Conservation (phyloP, 2,113 vertebrate species). For the Mus pahari region DNA sequence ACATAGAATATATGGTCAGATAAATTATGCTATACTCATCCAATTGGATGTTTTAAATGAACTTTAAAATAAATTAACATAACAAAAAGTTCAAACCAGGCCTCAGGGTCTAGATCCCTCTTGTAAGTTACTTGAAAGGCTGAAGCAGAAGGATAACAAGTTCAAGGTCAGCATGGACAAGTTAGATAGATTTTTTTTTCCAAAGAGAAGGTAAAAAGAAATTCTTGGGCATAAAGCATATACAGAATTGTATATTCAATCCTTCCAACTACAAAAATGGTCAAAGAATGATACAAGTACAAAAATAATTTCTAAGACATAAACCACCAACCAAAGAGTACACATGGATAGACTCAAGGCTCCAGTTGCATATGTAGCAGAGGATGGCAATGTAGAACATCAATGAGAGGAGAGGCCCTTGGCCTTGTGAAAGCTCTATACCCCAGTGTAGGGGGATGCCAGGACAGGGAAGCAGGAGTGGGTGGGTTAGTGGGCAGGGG, state of each 20-base stretch:
- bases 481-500: too few relatives aligned
- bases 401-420: too few relatives aligned
- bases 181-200: background rate
- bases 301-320: background rate
- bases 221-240: too few relatives aligned
- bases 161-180: background rate
- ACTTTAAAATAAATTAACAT: constrained; percentile 14
- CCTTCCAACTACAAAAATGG: background rate
- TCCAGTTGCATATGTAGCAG: too few relatives aligned
- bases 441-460: too few relatives aligned
- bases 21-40: constrained; percentile 4
- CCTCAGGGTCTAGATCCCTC: background rate
- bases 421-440: too few relatives aligned
- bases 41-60: background rate
- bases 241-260: background rate
- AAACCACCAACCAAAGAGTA: too few relatives aligned
- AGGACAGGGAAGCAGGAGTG: too few relatives aligned
- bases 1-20: background rate
- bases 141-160: background rate
- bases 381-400: too few relatives aligned
- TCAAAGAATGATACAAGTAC: constrained; percentile 12
- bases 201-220: background rate
- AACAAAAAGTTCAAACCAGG: background rate
- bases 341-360: too few relatives aligned
- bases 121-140: background rate